Evolutionary conservation across 2,888 invertebrate genomes (phyloP), one percentile per base, ranked within the genome.

Genomic region (Polydrusus cervinus): DNA sequence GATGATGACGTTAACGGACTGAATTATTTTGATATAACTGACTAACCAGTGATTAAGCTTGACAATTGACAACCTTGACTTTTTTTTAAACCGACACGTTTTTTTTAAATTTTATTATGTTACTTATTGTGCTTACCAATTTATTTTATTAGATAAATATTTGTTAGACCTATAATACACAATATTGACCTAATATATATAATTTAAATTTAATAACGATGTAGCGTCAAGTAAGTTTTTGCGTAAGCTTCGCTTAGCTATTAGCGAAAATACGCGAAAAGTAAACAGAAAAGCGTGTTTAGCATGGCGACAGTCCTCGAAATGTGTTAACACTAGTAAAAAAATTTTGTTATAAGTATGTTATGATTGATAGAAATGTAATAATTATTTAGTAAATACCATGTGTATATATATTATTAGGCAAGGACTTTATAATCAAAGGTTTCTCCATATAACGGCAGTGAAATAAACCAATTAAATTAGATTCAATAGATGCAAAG

Each of bases 251-350:
- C 71, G 53, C 55, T 40, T 45, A 61, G 13, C 45, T 20, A 74
- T 80, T 80, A 80, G 75, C 64, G 47, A 25, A 51, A 38, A 47
- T 16, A 61, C 70, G 81, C 68, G 76, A 81, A 81, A 75, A 67
- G 53, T 71, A 78, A 81, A 80, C 73, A 80, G 65, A 77, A 65
- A 78, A 80, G 79, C 79, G 81, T 81, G 81, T 79, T 78, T 79
- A 76, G 66, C 72, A 75, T 73, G 51, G 65, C 73, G 71, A 74
- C 75, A 74, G 79, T 77, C 81, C 80, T 81, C 80, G 60, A 79
- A 79, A 80, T 40, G 80, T 78, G 81, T 76, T 80, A 80, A 81
- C 74, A 74, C 68, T 67, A 53, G 61, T 77, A 78, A 76, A 78
- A 65, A 61, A 60, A 18, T 40, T 25, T 71, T 76, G 71, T 62